These are phyloP conservation scores for Neoscelio sp. DNA, from an alignment of 2,888 invertebrate genomes.

Conservation along the genomic window DNA sequence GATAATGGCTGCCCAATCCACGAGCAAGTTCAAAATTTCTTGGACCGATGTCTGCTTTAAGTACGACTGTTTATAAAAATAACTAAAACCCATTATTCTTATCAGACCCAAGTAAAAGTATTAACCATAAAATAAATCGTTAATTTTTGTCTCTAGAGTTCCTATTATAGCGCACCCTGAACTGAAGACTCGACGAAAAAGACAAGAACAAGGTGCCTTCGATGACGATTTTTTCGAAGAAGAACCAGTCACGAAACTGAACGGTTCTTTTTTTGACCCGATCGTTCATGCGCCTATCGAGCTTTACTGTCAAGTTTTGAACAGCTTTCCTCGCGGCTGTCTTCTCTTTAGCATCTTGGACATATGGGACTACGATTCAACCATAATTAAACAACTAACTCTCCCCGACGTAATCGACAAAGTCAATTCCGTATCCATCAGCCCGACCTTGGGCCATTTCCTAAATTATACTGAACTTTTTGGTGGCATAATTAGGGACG, in stretches of 20 bases:
- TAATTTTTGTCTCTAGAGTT: too few species aligned
- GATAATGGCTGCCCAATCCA: slow-evolving; percentile 81
- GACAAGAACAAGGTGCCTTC: slow-evolving; percentile 70
- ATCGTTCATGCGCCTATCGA: slow-evolving; percentile 85
- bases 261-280: slow-evolving; percentile 83
- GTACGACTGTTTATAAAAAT: slow-evolving; percentile 81
- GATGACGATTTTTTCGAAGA: slow-evolving; percentile 79
- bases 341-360: slow-evolving; percentile 88
- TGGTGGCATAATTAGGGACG: slow-evolving; percentile 86
- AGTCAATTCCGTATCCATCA: slow-evolving; percentile 86
- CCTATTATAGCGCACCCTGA: slow-evolving; percentile 75
- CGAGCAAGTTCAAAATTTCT: slow-evolving; percentile 79
- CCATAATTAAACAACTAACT: slow-evolving; percentile 84
- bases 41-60: slow-evolving; percentile 85
- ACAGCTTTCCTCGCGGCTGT: slow-evolving; percentile 86
- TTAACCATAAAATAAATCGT: too few species aligned
- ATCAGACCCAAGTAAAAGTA: slow-evolving; percentile 2
- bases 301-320: slow-evolving; percentile 87
- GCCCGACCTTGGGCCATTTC: slow-evolving; percentile 87
- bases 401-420: slow-evolving; percentile 86
- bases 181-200: slow-evolving; percentile 60
- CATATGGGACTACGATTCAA: slow-evolving; percentile 87
- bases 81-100: too few species aligned
- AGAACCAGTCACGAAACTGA: slow-evolving; percentile 70
- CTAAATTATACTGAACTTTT: slow-evolving; percentile 86